A percentile compares a stretch with the other conserved stretches of the same genome.
These are phyloP conservation scores for Ascidia mentula DNA, from an alignment of 23 tunicate genomes.

Conservation along the genomic window DNA sequence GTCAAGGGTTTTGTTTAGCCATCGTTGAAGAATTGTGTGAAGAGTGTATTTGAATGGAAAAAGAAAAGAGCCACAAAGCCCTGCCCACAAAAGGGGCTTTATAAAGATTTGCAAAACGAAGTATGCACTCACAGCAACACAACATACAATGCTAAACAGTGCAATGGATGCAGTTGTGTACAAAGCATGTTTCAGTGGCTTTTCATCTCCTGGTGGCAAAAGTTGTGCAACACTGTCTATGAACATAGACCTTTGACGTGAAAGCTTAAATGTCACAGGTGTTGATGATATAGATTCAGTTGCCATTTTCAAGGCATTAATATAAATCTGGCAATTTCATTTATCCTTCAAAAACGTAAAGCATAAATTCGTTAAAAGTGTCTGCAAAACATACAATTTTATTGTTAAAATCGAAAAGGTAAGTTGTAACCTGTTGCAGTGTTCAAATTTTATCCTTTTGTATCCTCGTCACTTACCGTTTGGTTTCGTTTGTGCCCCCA, in stretches of 20 bases:
- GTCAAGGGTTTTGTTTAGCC: constrained; percentile 51
- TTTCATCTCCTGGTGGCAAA: constrained; percentile 74
- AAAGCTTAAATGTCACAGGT: background rate
- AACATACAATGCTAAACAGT: constrained; percentile 32
- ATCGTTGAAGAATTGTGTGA: constrained; percentile 31
- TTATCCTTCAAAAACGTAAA: too few species aligned
- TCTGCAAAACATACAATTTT: too few species aligned
- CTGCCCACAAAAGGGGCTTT: constrained; percentile 82
- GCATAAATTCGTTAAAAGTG: too few species aligned
- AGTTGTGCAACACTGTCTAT: constrained; percentile 60
- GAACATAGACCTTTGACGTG: constrained; percentile 18
- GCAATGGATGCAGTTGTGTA: constrained; percentile 63
- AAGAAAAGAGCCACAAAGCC: constrained; percentile 74
- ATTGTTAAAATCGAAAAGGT: too few species aligned
- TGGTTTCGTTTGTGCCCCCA: too few species aligned
- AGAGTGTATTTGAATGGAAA: constrained; percentile 83
- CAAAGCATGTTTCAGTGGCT: constrained; percentile 76
- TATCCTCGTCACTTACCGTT: too few species aligned
- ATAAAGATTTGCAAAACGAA: constrained; percentile 81
- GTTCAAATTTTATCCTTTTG: too few species aligned
- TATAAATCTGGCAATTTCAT: too few species aligned
- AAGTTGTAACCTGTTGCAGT: too few species aligned
- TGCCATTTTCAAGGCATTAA: too few species aligned
- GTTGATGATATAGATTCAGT: background rate
- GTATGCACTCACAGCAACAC: constrained; percentile 47